Conservation (phyloP, 2,797 vertebrate genomes). For the Florisuga fusca region DNA sequence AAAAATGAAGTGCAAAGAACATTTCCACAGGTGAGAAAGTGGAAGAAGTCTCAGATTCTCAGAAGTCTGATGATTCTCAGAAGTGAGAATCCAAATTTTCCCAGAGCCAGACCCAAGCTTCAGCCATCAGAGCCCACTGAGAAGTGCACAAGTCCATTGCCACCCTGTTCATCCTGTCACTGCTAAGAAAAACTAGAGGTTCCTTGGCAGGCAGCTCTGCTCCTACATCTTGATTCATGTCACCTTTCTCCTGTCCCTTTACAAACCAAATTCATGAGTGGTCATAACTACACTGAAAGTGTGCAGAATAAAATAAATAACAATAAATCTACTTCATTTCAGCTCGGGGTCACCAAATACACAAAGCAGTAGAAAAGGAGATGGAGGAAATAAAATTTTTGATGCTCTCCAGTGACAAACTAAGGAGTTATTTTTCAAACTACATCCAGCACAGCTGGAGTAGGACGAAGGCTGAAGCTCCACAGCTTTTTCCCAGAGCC, state of each 20-base stretch:
- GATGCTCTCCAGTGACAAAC: background rate
- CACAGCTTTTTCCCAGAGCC: fast-evolving
- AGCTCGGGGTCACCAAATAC: background rate
- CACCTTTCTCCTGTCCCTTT: fast-evolving
- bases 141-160: fast-evolving
- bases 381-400: fast-evolving
- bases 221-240: background rate
- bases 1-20: background rate
- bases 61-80: no score
- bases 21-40: background rate
- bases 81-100: background rate
- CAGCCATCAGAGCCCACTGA: fast-evolving
- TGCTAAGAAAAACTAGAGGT: background rate
- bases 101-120: background rate
- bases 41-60: no score
- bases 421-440: background rate
- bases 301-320: background rate
- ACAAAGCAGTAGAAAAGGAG: background rate
- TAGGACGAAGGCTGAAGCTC: background rate
- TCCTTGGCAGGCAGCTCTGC: background rate
- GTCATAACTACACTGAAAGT: background rate
- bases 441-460: background rate
- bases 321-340: background rate
- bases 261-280: background rate
- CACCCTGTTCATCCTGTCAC: background rate